A percentile compares a stretch with the other conserved stretches of the same genome.
Evolutionary conservation across 53 echinoderm and acorn worm species (phyloP).

Genomic region (Holothuria leucospilota): DNA sequence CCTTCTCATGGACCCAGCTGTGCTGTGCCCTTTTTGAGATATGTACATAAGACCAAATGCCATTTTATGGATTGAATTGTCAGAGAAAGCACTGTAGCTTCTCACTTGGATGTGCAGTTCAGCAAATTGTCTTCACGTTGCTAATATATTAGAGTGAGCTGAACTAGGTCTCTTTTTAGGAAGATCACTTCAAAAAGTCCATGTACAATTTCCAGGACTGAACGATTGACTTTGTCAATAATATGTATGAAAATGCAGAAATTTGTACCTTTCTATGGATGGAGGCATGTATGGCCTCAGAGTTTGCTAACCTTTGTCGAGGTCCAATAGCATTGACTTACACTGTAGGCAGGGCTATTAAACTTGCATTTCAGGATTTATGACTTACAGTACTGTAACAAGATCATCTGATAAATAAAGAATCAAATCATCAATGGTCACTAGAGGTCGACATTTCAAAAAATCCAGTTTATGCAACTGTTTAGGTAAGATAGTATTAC

Average conservation of each 20-base stretch:
- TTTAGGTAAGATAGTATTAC: slow-evolving; percentile 39
- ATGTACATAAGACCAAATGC: too few species aligned
- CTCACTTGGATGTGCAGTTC: too few species aligned
- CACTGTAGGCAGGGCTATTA: slow-evolving; percentile 17
- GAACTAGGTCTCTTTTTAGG: too few species aligned
- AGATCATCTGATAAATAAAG: slow-evolving; percentile 22
- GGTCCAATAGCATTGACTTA: slow-evolving; percentile 29
- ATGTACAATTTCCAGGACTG: background rate
- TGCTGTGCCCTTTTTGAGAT: too few species aligned
- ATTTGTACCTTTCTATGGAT: background rate
- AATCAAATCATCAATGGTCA: slow-evolving; percentile 41
- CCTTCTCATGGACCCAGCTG: too few species aligned
- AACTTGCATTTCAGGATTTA: slow-evolving; percentile 27
- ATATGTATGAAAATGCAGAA: slow-evolving; percentile 4
- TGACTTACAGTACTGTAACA: background rate
- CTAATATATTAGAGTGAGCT: too few species aligned
- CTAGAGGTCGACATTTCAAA: slow-evolving; percentile 39
- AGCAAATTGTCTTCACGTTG: too few species aligned
- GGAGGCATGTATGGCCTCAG: slow-evolving; percentile 23
- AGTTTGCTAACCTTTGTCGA: slow-evolving; percentile 9
- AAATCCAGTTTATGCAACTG: slow-evolving; percentile 30
- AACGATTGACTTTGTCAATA: slow-evolving; percentile 15
- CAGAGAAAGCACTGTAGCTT: too few species aligned
- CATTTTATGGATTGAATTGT: too few species aligned
- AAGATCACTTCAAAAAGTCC: too few species aligned